Base-by-base conservation (phyloP, 1,140 invertebrate species). In the Neotoxoptera formosana region DNA sequence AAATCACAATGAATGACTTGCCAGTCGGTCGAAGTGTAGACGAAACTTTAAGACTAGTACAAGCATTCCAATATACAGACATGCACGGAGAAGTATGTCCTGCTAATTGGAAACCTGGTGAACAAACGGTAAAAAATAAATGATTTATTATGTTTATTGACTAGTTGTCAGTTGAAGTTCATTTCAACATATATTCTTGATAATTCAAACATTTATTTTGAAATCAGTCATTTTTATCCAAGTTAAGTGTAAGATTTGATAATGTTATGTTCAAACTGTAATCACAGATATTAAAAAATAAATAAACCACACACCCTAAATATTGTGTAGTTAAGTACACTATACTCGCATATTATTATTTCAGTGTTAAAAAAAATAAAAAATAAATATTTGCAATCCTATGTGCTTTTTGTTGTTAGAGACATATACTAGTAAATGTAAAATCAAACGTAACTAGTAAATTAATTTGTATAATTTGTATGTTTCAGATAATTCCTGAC, bases 1-100 rank as follows among this genome's bases (percentile, higher is more conserved):
- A 97, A 95, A 97, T 97, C 48, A 97, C 97, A 36, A 97, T 97
- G 96, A 97, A 97, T 95, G 97, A 97, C 95, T 94, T 97, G n/a
- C 96, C 96, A 53, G 96, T 97, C n/a, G 96, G 97, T 2, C 94
- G 96, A 51, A 96, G 96, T 90, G 96, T 97, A 1, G 97, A 97
- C 94, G 97, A 97, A 95, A 97, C 96, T 14, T 94, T 97, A 25
- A 95, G 97, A 53, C 94, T 97, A 9, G 96, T 97, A 8, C 96
- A 97, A 95, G 97, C 97, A 30, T 97, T 97, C 95, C 96, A 97
- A 95, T 97, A 96, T 94, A 97, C 96, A 34, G 97, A 97, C 94
- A 95, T 96, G 93, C 96, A 97, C 94, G 97, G 97, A 21, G 95
- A 95, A 94, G 95, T 97, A 25, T 97, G 97, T 94, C 97, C 97